A percentile compares a stretch with the other conserved stretches of the same genome.
Evolutionary conservation across 92 coral and sea anemone species (phyloP).

Genomic region (Parazoanthus atlanticus): DNA sequence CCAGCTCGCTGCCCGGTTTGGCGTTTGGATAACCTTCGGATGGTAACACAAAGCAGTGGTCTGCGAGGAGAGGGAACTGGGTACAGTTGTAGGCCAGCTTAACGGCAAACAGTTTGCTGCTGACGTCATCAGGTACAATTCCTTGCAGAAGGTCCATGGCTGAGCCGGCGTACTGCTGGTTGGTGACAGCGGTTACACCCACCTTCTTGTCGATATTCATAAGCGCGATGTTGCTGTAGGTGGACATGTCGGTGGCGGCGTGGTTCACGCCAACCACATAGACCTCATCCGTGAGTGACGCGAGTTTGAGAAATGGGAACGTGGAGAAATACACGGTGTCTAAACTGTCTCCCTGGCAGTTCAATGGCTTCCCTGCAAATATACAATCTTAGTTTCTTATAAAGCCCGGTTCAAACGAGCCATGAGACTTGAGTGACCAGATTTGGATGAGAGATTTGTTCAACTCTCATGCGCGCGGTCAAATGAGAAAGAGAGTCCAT

Average conservation of each 20-base stretch:
- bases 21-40: not conserved
- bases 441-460: too few relatives aligned
- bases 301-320: not conserved
- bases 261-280: constrained; percentile 8
- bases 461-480: too few relatives aligned
- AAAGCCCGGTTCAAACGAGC: too few relatives aligned
- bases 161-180: constrained; percentile 22
- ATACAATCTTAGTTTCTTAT: too few relatives aligned
- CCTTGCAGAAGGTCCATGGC: not conserved
- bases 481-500: too few relatives aligned
- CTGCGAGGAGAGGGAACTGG: not conserved
- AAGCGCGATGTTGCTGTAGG: constrained; percentile 20
- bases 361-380: not conserved
- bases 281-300: constrained; percentile 1
- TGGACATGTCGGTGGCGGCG: not conserved
- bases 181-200: constrained; percentile 17
- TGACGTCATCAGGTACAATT: not conserved
- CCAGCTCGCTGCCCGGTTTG: not conserved
- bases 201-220: not conserved
- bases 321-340: constrained; percentile 11
- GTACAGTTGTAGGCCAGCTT: constrained; percentile 7
- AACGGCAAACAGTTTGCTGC: constrained; percentile 9
- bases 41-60: constrained; percentile 7
- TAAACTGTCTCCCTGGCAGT: constrained; percentile 1
- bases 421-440: too few relatives aligned